phyloP scores from a whole-genome alignment of 1,140 invertebrate species.

The Drosophila truncata region DNA sequence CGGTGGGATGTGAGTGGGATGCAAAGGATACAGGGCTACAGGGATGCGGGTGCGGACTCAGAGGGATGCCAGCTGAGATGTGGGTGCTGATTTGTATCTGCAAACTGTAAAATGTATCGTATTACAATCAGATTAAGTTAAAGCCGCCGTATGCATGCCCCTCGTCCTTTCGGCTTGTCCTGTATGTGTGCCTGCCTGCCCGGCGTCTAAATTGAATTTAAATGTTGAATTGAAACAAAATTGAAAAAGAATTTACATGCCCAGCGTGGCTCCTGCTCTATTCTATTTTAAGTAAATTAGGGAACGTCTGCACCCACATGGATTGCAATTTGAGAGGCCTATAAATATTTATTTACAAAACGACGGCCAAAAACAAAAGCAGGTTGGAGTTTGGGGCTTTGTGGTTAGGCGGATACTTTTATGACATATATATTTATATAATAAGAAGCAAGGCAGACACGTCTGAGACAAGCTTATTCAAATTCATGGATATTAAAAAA shows the following conservation, averaged over 20 bases:
- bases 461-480: constrained; percentile 26
- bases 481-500: constrained; percentile 3
- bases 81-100: constrained; percentile 82
- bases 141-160: constrained; percentile 61
- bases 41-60: constrained; percentile 9
- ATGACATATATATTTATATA: not conserved
- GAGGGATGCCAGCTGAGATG: constrained; percentile 40
- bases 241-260: constrained; percentile 73
- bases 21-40: constrained; percentile 20
- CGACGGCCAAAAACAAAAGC: constrained; percentile 2
- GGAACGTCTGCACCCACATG: constrained; percentile 36
- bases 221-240: constrained; percentile 75
- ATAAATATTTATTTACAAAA: constrained; percentile 76
- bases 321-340: constrained; percentile 67
- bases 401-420: constrained; percentile 4
- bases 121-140: constrained; percentile 83
- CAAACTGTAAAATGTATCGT: constrained; percentile 81
- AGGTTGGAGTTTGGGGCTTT: not conserved
- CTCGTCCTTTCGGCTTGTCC: not conserved
- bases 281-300: constrained; percentile 78
- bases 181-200: not conserved
- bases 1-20: constrained; percentile 10
- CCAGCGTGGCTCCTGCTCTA: constrained; percentile 13
- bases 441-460: constrained; percentile 9
- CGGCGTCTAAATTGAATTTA: constrained; percentile 73